Percentiles rank a stretch among this genome's conserved stretches.
These are phyloP conservation scores for Dyspetes luteomarginatus DNA, from an alignment of 2,888 invertebrate species.

Conservation along the genomic window DNA sequence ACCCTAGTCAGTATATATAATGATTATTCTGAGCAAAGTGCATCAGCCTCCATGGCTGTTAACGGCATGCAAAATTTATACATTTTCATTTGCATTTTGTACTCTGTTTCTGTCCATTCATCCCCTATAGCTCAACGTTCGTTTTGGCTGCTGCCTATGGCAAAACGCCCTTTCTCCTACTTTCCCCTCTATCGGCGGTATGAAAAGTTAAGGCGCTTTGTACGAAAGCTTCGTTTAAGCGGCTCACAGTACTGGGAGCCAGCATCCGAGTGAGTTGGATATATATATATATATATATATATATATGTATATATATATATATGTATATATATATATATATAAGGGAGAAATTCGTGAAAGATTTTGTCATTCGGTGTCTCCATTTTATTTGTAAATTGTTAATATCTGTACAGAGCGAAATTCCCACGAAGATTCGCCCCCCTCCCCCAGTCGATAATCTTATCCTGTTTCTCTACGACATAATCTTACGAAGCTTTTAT, in stretches of 20 bases:
- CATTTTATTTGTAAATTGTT: constrained; percentile 40
- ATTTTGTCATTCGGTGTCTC: background rate
- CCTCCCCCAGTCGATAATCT: constrained; percentile 25
- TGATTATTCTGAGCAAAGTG: constrained; percentile 26
- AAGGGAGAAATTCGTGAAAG: background rate
- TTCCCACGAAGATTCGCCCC: constrained; percentile 50
- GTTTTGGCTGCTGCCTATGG: constrained; percentile 9
- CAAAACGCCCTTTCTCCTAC: constrained; percentile 5
- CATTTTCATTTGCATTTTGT: constrained; percentile 49
- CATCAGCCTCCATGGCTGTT: constrained; percentile 21
- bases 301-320: background rate
- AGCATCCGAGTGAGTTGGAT: constrained; percentile 32
- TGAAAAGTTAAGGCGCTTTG: constrained; percentile 58
- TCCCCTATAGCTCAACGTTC: constrained; percentile 4
- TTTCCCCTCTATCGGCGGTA: background rate
- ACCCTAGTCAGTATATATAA: background rate
- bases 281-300: constrained; percentile 2
- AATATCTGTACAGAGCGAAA: constrained; percentile 21
- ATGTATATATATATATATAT: background rate
- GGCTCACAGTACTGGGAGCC: constrained; percentile 48
- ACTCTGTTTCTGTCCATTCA: constrained; percentile 10
- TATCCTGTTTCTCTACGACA: constrained; percentile 7
- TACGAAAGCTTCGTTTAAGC: constrained; percentile 57
- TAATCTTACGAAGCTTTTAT: constrained; percentile 12
- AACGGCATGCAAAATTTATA: constrained; percentile 42